Conservation (phyloP, 2,113 vertebrate genomes). For the Microcebus griseorufus region DNA sequence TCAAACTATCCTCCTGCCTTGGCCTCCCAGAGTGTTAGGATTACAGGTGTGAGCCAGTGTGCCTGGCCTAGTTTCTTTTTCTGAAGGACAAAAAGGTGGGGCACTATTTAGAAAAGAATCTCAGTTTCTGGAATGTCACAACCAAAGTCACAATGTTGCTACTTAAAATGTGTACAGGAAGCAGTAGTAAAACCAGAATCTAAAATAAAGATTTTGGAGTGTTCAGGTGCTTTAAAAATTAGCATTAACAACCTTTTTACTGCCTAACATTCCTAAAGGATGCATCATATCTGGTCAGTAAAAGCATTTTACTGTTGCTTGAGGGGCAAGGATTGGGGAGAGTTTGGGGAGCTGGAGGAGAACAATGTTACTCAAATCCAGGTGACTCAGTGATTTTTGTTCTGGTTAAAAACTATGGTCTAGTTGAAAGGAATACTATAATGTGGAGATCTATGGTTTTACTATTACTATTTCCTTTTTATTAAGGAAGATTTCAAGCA, state of each 20-base stretch:
- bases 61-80: neutral
- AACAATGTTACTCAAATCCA: neutral
- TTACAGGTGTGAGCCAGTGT: too few relatives aligned
- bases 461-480: neutral
- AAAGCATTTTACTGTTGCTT: neutral
- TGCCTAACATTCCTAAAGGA: neutral
- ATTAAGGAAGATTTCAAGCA: slow-evolving; percentile 6
- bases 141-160: neutral
- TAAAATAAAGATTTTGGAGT: too few relatives aligned
- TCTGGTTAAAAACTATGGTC: neutral
- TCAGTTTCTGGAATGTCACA: neutral
- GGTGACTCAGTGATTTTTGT: neutral
- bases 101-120: neutral
- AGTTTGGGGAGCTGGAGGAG: neutral
- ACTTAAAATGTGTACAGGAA: slow-evolving; percentile 5
- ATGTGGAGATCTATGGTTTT: neutral
- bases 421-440: neutral
- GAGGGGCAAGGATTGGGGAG: neutral
- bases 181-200: neutral
- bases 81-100: neutral
- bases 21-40: too few relatives aligned
- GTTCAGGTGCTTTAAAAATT: neutral
- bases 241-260: neutral
- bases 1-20: too few relatives aligned
- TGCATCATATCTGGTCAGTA: neutral